Base-by-base conservation (phyloP, 64 coral and sea anemone species). In the Actinia tenebrosa region DNA sequence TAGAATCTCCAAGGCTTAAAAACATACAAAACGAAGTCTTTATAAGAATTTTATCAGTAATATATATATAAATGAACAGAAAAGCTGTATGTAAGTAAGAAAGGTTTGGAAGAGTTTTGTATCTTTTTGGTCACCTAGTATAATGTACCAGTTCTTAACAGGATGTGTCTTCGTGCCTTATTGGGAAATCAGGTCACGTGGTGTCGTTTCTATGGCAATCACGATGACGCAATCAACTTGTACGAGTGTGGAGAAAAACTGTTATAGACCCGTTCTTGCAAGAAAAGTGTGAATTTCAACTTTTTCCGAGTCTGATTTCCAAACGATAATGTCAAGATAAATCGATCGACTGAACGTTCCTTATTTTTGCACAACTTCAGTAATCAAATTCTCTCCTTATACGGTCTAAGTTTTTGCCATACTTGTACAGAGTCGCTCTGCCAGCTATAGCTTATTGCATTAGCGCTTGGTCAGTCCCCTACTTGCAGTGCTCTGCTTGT, bases 31-130 rank as follows among this genome's bases (percentile, higher is more conserved):
- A 69, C 20, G 45, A 79, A 47, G 77, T 79, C 77, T 79, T 79
- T 79, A 79, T 79, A 79, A 79, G 77, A 79, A 79, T 79, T 79
- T 79, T 79, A 79, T 79, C 64, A 69, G 19, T 79, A 79, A 79
- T 79, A 79, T 79, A 79, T 79, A 79, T 79, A 46, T 13, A 79
- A 45, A 23, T 22, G 43, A 47, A 45, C 26, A 44, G 30, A 79
- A 45, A 79, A 47, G 26, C 43, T 30, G 30, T 79, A 45, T 79
- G 20, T 69, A 18, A 69, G 64, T 7, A 25, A 26, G 22, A 23
- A 69, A 5, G 64, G 19, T 69, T 8, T 22, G 64, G 64, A 69
- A 69, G 10, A 20, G 64, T 69, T 69, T 69, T 69, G 64, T 69
- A 69, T 69, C 47, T 23, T 23, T 69, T 69, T 69, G 64, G 64